Evolutionary conservation across 1,140 invertebrate species (phyloP).

Genomic region (Plectrocnemia conspersa): DNA sequence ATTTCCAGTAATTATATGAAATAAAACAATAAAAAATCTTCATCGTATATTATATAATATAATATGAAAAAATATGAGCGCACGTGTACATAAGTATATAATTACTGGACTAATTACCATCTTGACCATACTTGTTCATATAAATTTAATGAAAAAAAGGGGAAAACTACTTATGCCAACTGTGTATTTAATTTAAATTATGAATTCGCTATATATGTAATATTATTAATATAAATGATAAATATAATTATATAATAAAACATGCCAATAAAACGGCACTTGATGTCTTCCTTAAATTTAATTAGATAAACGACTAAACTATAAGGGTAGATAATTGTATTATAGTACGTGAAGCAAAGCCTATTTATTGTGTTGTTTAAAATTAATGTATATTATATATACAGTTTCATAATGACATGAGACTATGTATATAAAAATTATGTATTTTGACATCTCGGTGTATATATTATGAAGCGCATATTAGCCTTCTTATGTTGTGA

Average conservation of each 20-base stretch:
- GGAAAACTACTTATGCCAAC: constrained; percentile 30
- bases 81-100: no score
- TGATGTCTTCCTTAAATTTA: constrained; percentile 35
- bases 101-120: neutral
- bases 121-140: neutral
- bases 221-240: constrained; percentile 12
- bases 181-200: constrained; percentile 10
- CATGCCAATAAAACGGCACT: constrained; percentile 30
- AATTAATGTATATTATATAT: neutral
- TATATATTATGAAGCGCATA: constrained; percentile 34
- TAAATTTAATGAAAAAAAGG: constrained; percentile 6
- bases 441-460: constrained; percentile 30
- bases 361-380: constrained; percentile 22
- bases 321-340: constrained; percentile 21
- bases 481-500: constrained; percentile 36
- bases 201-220: constrained; percentile 11
- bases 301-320: constrained; percentile 11
- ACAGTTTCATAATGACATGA: neutral
- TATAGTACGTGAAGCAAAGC: constrained; percentile 18
- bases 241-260: constrained; percentile 26
- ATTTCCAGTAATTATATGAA: constrained; percentile 5
- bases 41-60: neutral
- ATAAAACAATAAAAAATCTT: neutral
- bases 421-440: constrained; percentile 5
- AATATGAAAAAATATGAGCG: neutral